Conservation (phyloP, 2,113 vertebrate genomes). For the Cynopterus brachyotis region DNA sequence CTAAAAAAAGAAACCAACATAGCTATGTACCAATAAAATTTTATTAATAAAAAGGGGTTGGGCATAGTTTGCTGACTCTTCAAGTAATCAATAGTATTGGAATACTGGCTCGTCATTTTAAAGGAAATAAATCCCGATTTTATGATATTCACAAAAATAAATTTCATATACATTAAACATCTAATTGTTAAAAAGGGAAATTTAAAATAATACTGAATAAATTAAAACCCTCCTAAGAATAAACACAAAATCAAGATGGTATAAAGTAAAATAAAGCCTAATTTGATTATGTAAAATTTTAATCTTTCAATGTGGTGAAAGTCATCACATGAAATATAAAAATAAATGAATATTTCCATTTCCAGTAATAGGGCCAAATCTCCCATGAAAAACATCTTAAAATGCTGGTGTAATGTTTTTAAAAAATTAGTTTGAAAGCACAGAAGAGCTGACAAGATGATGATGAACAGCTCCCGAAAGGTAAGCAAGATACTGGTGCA, state of each 20-base stretch:
- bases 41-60: background rate
- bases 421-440: background rate
- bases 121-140: slow-evolving; percentile 2
- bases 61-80: background rate
- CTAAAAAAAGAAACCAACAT: background rate
- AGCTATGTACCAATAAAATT: background rate
- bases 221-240: background rate
- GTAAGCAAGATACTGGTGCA: background rate
- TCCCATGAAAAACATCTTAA: background rate
- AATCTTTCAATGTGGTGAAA: background rate
- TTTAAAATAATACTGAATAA: background rate
- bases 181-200: background rate
- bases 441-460: background rate
- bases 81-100: background rate
- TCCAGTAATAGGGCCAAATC: background rate
- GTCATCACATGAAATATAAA: background rate
- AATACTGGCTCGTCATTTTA: background rate
- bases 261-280: background rate
- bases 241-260: background rate
- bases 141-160: background rate
- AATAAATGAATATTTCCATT: slow-evolving; percentile 21
- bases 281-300: background rate
- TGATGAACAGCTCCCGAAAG: background rate
- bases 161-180: background rate
- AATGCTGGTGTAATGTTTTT: background rate